Evolutionary conservation across 2,888 invertebrate species (phyloP).

Genomic region (Drosophila cognata): DNA sequence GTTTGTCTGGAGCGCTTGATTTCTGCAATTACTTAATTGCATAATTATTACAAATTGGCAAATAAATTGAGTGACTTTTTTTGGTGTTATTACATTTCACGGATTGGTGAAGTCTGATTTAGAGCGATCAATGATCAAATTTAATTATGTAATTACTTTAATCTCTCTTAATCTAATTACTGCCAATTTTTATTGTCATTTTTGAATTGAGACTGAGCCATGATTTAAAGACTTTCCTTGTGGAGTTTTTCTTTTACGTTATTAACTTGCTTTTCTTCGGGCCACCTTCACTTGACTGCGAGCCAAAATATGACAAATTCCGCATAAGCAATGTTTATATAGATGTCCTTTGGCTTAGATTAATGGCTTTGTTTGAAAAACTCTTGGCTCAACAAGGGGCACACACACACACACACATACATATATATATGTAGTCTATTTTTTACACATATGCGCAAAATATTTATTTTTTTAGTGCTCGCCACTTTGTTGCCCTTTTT

Average conservation of each 20-base stretch:
- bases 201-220: not conserved
- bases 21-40: not conserved
- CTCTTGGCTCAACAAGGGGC: conserved; percentile 27
- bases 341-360: conserved; percentile 25
- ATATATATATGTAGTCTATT: not conserved
- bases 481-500: conserved; percentile 20
- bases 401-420: conserved; percentile 3
- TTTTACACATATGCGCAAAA: conserved; percentile 10
- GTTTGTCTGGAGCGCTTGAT: not conserved
- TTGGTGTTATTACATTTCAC: not conserved
- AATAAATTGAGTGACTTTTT: not conserved
- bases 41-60: not conserved
- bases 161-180: not conserved
- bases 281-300: not conserved
- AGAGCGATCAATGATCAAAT: not conserved
- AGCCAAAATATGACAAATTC: conserved; percentile 12
- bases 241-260: not conserved
- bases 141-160: not conserved
- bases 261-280: not conserved
- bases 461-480: conserved; percentile 14
- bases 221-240: not conserved
- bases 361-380: conserved; percentile 35
- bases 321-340: conserved; percentile 32
- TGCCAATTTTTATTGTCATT: not conserved
- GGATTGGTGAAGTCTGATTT: not conserved